Base-by-base conservation (phyloP, 2,113 vertebrate genomes). In the Martes martes region DNA sequence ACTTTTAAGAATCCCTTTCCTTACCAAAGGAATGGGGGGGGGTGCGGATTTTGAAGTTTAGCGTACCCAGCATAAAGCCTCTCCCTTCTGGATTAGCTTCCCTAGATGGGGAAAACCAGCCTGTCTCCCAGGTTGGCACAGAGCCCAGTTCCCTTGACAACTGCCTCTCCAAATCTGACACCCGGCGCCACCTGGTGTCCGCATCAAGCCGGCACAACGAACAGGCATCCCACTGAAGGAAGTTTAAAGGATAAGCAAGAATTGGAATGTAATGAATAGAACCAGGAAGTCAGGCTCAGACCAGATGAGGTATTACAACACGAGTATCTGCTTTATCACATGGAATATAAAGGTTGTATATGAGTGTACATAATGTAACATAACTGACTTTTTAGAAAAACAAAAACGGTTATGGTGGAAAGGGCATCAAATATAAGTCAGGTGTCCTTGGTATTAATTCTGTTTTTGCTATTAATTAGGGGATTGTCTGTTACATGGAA, bases 171-270 rank as follows among this genome's bases (percentile, higher is more conserved):
- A 89, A 92, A 67, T 79, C 26, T 80, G 93, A 92, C 14, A 7
- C 67, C 78, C 33, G 50, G 78, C 42, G 89, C 97, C 97, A 95
- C 91, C 98, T 98, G 85, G 93, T 94, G 95, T 85, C 91, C 13
- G 7, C 28, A 93, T 19, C 18, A 23, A 87, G 87, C 7, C 94
- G 21, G 16, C 33, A 78, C 95, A 90, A 67, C 23, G 57, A 47
- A 42, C 24, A 65, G n/a, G 26, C 14, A 42, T 33, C 33, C 1
- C 8, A 33, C 0, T 36, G 73, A 83, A 89, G 61, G 47, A 89
- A 94, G 52, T n/a, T 19, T 63, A 36, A 94, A 80, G 16, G 18
- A 21, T 7, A 63, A 3, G 21, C 15, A 39, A 88, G 85, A 71
- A 3, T 21, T 95, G 55, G 28, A 91, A 83, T 47, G 31, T 26